Base-by-base conservation (phyloP, 2,888 invertebrate species). In the Belgica antarctica region DNA sequence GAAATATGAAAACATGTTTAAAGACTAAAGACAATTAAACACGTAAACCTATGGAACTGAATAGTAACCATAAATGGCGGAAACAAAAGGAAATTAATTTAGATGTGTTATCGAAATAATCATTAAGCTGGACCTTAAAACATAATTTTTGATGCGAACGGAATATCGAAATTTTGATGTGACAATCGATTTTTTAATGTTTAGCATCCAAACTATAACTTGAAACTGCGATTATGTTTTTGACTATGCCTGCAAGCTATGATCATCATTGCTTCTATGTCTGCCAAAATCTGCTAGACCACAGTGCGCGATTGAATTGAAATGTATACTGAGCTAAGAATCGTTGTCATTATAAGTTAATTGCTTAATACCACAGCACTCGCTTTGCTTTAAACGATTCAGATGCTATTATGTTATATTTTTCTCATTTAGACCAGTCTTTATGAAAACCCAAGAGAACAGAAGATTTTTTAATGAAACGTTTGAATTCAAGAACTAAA, bases 391-490 rank as follows among this genome's bases (percentile, higher is more conserved):
- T 27, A 8, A 17, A 52, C 52, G 22, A 3, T 22, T 27, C 27
- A n/a, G 59, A 59, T 27, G n/a, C n/a, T 59, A 12, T 27, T 57
- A 17, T 27, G 52, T 22, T 19, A 2, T 24, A 22, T n/a, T 27
- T 19, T 25, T 27, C 27, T 59, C 22, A 8, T 59, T 25, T 59
- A n/a, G n/a, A n/a, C n/a, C n/a, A n/a, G n/a, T n/a, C 8, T 59
- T 57, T 57, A 28, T 62, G 12, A 62, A 62, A 62, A 15, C 25
- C 24, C 19, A 31, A 34, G 27, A 59, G 27, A 52, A 10, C n/a
- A n/a, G n/a, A 61, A 12, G 62, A 34, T 62, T 62, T n/a, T n/a
- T 28, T 47, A 65, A 65, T 65, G 46, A 65, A 65, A 65, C 65
- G 46, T 65, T 47, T 65, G 65, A 65, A 65, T 47, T 47, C n/a